Percentiles rank a stretch among this genome's conserved stretches.
Conservation (phyloP, 1,140 invertebrate species). For the Phortica variegata region DNA sequence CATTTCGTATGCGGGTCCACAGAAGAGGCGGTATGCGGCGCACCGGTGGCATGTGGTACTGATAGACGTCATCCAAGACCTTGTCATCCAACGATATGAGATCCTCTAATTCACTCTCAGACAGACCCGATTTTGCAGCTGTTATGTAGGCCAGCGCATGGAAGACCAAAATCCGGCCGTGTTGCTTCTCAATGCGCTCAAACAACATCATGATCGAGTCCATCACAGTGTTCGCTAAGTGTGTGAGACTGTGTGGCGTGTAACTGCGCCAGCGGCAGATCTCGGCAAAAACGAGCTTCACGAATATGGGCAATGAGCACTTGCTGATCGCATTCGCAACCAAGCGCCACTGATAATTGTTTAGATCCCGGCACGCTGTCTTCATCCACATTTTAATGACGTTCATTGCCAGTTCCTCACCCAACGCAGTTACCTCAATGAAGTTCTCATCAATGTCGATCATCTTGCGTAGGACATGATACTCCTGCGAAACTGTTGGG, state of each 20-base stretch:
- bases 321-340: conserved; percentile 91
- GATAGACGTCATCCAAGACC: conserved; percentile 96
- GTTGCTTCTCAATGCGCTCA: conserved; percentile 91
- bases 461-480: conserved; percentile 83
- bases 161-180: conserved; percentile 88
- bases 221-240: conserved; percentile 92
- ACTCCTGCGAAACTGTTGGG: conserved; percentile 81
- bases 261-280: conserved; percentile 97
- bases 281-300: conserved; percentile 95
- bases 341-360: conserved; percentile 91
- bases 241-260: conserved; percentile 88
- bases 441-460: conserved; percentile 89
- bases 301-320: conserved; percentile 95
- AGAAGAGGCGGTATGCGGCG: conserved; percentile 90
- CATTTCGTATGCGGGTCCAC: conserved; percentile 94
- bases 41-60: conserved; percentile 95
- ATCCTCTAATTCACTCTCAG: conserved; percentile 92
- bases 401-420: conserved; percentile 89
- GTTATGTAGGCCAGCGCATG: conserved; percentile 94
- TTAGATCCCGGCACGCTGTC: conserved; percentile 83
- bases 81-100: conserved; percentile 92
- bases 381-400: conserved; percentile 95
- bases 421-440: conserved; percentile 87
- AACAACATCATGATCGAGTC: conserved; percentile 97
- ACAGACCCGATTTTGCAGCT: conserved; percentile 87